Conservation (phyloP, 2,113 vertebrate genomes). For the Chionodraco myersi region DNA sequence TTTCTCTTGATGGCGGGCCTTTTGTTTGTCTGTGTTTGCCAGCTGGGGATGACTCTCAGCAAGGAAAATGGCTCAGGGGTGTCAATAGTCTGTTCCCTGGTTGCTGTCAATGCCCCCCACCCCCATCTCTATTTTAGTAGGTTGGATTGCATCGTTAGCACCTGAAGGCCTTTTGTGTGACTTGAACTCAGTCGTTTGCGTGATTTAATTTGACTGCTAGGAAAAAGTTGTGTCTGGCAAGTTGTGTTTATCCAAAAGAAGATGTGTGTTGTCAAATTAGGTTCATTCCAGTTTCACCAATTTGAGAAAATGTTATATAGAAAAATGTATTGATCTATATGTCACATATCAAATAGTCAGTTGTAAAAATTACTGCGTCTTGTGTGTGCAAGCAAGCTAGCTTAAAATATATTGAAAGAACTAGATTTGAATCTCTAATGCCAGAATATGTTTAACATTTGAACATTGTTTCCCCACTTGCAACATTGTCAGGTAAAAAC, state of each 20-base stretch:
- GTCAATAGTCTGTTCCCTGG: slow-evolving; percentile 67
- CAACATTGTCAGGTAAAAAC: background rate
- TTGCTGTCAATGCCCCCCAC: slow-evolving; percentile 44
- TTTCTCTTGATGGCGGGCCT: slow-evolving; percentile 64
- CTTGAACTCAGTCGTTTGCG: slow-evolving; percentile 37
- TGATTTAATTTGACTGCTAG: slow-evolving; percentile 65
- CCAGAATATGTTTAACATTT: slow-evolving; percentile 6
- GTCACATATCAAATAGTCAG: background rate
- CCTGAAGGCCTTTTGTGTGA: slow-evolving; percentile 73
- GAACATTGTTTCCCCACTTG: background rate
- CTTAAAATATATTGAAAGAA: background rate
- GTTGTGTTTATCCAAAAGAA: slow-evolving; percentile 31
- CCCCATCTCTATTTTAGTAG: slow-evolving; percentile 42
- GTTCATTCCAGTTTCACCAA: background rate
- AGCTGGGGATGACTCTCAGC: slow-evolving; percentile 67
- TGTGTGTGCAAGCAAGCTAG: background rate
- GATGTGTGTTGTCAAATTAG: background rate
- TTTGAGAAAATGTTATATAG: background rate
- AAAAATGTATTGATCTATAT: background rate
- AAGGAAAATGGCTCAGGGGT: slow-evolving; percentile 68
- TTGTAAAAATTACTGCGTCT: background rate
- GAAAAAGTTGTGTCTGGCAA: slow-evolving; percentile 45
- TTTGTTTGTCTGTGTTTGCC: slow-evolving; percentile 76
- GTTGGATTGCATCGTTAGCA: slow-evolving; percentile 68
- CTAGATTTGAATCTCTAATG: background rate